These are phyloP conservation scores for Tetragonula clypearis DNA, from an alignment of 1,140 invertebrate genomes.

Conservation along the genomic window DNA sequence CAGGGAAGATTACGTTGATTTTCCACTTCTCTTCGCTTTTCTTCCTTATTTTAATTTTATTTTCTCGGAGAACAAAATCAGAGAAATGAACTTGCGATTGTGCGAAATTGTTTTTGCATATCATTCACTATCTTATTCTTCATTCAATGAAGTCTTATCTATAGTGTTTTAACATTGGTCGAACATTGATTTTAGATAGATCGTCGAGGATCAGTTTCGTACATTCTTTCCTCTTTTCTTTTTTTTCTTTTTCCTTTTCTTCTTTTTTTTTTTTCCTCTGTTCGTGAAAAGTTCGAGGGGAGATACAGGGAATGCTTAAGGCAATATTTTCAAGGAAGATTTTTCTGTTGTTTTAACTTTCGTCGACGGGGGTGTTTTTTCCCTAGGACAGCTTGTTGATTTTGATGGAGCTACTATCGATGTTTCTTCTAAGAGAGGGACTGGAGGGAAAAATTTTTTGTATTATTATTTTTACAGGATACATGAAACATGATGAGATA, in stretches of 20 bases:
- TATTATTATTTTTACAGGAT: too few relatives aligned
- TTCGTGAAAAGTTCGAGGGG: not conserved
- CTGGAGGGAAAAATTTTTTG: not conserved
- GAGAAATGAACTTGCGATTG: too few relatives aligned
- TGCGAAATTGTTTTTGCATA: too few relatives aligned
- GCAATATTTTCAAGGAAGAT: not conserved
- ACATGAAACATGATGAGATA: too few relatives aligned
- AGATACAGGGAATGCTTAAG: not conserved
- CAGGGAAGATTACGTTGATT: too few relatives aligned
- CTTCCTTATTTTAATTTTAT: not conserved
- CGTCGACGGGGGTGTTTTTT: not conserved
- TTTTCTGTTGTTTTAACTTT: slow-evolving; percentile 1
- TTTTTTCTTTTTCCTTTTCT: too few relatives aligned
- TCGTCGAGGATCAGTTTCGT: too few relatives aligned
- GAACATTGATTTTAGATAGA: not conserved
- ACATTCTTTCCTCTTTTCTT: not conserved
- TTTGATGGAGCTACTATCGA: too few relatives aligned
- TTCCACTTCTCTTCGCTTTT: not conserved
- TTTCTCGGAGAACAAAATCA: not conserved
- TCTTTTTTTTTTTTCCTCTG: not conserved
- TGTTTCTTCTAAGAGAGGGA: not conserved
- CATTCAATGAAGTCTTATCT: too few relatives aligned
- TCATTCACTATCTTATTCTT: too few relatives aligned
- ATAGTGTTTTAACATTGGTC: too few relatives aligned
- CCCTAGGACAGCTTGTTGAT: too few relatives aligned